Evolutionary conservation across 2,113 vertebrate species (phyloP), one percentile per base, ranked within the genome.

Genomic region (Odontophorus gujanensis): DNA sequence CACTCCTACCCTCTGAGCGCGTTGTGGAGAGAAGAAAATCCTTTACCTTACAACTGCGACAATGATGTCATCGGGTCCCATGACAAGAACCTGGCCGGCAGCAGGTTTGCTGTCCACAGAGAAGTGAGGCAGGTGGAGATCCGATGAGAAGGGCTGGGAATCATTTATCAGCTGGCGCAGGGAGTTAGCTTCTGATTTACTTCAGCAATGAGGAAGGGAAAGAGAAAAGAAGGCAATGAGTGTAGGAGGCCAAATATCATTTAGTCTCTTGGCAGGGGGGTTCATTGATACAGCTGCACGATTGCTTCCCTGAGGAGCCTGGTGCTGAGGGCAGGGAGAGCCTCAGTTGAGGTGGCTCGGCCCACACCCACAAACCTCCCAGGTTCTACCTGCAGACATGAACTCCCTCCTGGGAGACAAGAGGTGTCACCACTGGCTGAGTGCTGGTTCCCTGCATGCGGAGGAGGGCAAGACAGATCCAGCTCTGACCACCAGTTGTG

Each of bases 41-140:
- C 62, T 36, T 62, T 97, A 99, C 99, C 99, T 99, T 95, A 99
- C 98, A 72, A 99, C 97, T 2, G 99, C 98, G 15, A 99, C 99
- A 3, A 99, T 99, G 96, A 98, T 98, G 97, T 99, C 98, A 15
- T 99, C 99, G 0, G 99, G 98, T 50, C 99, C 99, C 98, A 99
- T 99, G 86, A 99, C 98, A 61, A 99, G 98, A 91, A 99, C 99
- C 95, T 99, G 99, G 81, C 99, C 98, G 18, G 98, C 98, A 2
- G 98, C 95, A 1, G 98, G 84, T 4, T 98, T 98, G 0, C 98
- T 95, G 19, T 98, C 98, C 90, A 98, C 43, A 4, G 98, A 94
- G 47, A 98, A 98, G 36, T 95, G 97, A 17, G 97, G 96, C 32
- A 97, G 51, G 45, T 90, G 98, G 25, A 98, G 98, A 12, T 96